Base-by-base conservation (phyloP, 2,113 vertebrate genomes). In the Ceyx margarethae region DNA sequence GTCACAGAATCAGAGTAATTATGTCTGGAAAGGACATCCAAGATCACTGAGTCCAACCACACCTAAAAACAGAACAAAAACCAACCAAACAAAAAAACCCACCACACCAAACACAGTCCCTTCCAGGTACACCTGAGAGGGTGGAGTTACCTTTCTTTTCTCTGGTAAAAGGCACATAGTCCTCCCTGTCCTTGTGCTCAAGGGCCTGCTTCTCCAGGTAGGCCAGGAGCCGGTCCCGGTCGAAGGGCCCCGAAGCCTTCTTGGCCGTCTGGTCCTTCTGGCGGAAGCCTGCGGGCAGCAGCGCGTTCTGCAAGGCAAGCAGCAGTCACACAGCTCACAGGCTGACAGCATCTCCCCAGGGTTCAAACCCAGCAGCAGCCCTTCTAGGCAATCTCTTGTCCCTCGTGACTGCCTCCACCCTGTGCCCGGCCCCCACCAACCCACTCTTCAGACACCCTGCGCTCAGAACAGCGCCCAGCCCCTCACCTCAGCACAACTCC, bases 261-360 rank as follows among this genome's bases (percentile, higher is more conserved):
- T 99, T 99, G 9, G 45, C 11, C 2, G 99, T 99, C 97, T 99
- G 99, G 97, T 99, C 98, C 84, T 99, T 99, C 95, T 99, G 99
- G 33, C 99, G 98, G 95, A 99, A 97, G 51, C 99, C 98, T 5
- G 99, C 99, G 35, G 99, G 99, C 87, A 99, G 97, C 29, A 99
- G 98, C 15, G 98, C 98, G 29, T 99, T 98, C 99, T 99, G 97
- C 88, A 90, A 37, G 37, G 37, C 37, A 37, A 37, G 37, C 37
- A 37, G 37, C 37, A 37, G 37, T 37, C 37, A 37, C 37, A 37
- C 37, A 37, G 37, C 37, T 37, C 37, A 10, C 37, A 37, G 37
- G 37, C 37, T 37, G 37, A 37, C 37, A 37, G 37, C 37, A 37
- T 11, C 37, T 69, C 45, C 48, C 22, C 31, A 40, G 37, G 65